A percentile compares a stretch with the other conserved stretches of the same genome.
Evolutionary conservation across 2,113 vertebrate genomes (phyloP).

Genomic region (Tachycineta bicolor): DNA sequence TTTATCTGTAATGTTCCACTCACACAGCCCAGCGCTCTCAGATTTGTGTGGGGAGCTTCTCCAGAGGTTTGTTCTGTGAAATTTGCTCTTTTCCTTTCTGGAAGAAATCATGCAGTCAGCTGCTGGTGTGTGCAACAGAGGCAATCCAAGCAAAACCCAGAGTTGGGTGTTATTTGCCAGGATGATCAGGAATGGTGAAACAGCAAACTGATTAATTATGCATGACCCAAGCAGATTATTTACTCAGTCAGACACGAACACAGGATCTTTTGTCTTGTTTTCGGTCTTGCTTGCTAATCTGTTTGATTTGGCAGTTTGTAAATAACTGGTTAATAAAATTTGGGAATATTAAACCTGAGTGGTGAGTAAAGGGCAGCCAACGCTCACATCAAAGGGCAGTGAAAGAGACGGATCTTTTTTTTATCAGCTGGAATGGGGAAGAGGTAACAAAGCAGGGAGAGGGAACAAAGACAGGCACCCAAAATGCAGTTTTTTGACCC

Average conservation of each 20-base stretch:
- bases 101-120: neutral
- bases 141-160: neutral
- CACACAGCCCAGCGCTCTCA: neutral
- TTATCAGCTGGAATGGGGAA: neutral
- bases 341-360: constrained; percentile 48
- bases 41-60: neutral
- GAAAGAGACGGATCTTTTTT: neutral
- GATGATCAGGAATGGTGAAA: constrained; percentile 21
- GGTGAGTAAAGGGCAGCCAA: constrained; percentile 27
- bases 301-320: constrained; percentile 58
- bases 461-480: neutral
- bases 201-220: constrained; percentile 66
- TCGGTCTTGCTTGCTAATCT: constrained; percentile 32
- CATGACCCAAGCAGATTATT: constrained; percentile 59
- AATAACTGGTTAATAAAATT: constrained; percentile 65
- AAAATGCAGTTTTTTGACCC: neutral
- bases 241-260: constrained; percentile 48
- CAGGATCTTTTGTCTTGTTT: constrained; percentile 48
- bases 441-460: neutral
- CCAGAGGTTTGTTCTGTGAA: neutral
- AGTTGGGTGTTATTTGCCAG: neutral
- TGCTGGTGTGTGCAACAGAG: neutral
- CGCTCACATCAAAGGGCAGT: neutral
- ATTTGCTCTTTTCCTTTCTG: neutral
- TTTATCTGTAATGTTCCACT: neutral